Conservation (phyloP, 2,888 invertebrate species). For the Ophion obscuratus region DNA sequence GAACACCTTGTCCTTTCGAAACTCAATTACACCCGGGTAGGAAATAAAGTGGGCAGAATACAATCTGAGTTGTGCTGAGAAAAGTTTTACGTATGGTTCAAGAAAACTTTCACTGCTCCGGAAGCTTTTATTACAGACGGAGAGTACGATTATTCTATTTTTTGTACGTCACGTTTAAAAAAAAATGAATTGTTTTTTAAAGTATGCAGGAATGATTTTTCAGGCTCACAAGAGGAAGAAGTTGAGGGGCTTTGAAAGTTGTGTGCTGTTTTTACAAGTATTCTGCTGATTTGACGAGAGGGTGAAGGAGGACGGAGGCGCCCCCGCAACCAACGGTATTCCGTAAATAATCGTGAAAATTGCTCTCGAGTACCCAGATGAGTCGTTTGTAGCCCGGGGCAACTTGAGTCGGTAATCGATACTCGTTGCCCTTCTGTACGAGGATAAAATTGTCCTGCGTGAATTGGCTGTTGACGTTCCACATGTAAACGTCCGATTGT, state of each 20-base stretch:
- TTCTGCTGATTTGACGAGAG: slow-evolving; percentile 85
- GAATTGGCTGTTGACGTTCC: slow-evolving; percentile 87
- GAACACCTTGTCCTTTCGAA: background rate
- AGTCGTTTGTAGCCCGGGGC: slow-evolving; percentile 86
- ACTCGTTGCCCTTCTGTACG: slow-evolving; percentile 87
- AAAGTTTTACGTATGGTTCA: background rate
- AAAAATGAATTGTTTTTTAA: background rate
- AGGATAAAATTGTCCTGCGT: slow-evolving; percentile 86
- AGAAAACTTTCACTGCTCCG: background rate
- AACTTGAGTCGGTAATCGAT: slow-evolving; percentile 87
- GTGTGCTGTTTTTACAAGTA: slow-evolving; percentile 65
- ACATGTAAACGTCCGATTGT: slow-evolving; percentile 87
- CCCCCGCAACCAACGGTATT: slow-evolving; percentile 87
- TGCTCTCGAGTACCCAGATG: slow-evolving; percentile 88
- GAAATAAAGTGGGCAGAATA: background rate
- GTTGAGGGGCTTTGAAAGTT: background rate
- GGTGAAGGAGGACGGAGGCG: slow-evolving; percentile 87
- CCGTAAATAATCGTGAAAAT: slow-evolving; percentile 88
- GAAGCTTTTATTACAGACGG: background rate
- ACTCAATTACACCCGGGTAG: background rate
- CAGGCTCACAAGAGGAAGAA: background rate
- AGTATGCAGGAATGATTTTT: background rate
- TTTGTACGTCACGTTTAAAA: background rate
- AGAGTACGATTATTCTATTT: background rate
- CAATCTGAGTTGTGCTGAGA: background rate